Percentiles rank a stretch among this genome's conserved stretches.
phyloP scores from a whole-genome alignment of 2,888 invertebrate species.

The Abrostola triplasia region DNA sequence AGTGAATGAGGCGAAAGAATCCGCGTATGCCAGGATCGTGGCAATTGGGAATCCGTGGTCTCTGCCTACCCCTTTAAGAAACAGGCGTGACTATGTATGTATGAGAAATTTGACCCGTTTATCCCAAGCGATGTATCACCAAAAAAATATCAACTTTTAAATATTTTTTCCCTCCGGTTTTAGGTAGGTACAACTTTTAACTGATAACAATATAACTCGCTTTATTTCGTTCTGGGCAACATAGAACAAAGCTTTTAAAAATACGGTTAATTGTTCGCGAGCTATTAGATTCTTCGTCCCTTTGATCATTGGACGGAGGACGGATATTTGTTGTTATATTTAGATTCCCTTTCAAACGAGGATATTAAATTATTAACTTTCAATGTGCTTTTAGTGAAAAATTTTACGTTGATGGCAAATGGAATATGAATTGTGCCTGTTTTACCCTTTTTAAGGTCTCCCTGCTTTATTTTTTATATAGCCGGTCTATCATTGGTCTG shows the following conservation, averaged over 20 bases:
- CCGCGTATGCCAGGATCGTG: no score
- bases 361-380: slow-evolving; percentile 48
- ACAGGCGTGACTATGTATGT: no score
- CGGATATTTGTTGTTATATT: slow-evolving; percentile 42
- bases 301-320: slow-evolving; percentile 44
- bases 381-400: slow-evolving; percentile 23
- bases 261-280: slow-evolving; percentile 44
- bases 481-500: no score
- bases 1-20: no score
- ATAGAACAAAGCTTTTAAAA: slow-evolving; percentile 35
- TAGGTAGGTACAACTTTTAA: not conserved
- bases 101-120: no score
- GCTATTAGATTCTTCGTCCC: slow-evolving; percentile 22
- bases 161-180: not conserved
- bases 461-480: no score
- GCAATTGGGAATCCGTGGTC: no score
- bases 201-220: not conserved
- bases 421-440: not conserved
- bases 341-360: slow-evolving; percentile 34
- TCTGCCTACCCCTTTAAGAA: no score
- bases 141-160: no score
- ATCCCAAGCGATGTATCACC: no score
- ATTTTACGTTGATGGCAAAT: slow-evolving; percentile 3
- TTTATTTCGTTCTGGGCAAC: not conserved
- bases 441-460: not conserved